Percentiles rank a stretch among this genome's conserved stretches.
These are phyloP conservation scores for Opisthograptis luteolata DNA, from an alignment of 2,888 invertebrate genomes.

Conservation along the genomic window DNA sequence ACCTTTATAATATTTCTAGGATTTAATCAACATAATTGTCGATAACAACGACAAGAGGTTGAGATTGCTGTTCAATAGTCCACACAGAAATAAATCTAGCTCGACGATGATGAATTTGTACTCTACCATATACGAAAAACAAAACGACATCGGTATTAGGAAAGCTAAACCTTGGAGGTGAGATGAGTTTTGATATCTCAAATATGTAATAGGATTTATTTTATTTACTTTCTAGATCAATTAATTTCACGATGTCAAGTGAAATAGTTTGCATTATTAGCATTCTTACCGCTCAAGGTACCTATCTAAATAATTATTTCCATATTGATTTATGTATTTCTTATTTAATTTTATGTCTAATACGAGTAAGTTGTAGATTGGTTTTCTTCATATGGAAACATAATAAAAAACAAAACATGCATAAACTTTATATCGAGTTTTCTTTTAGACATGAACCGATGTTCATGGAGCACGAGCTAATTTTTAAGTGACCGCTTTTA, in stretches of 20 bases:
- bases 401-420: too few relatives aligned
- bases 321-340: conserved; percentile 34
- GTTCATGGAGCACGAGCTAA: conserved; percentile 20
- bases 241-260: conserved; percentile 2
- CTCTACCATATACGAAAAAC: conserved; percentile 11
- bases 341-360: conserved; percentile 37
- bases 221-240: background rate
- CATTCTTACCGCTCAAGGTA: background rate
- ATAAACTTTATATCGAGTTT: conserved; percentile 33
- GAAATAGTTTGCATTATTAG: conserved; percentile 11
- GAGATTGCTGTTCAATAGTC: conserved; percentile 49
- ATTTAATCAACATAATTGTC: conserved; percentile 57
- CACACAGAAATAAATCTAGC: conserved; percentile 42
- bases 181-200: too few relatives aligned
- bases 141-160: conserved; percentile 2
- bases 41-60: conserved; percentile 52
- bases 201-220: too few relatives aligned
- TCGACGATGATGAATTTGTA: conserved; percentile 22
- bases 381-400: conserved; percentile 42
- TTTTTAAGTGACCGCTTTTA: conserved; percentile 34
- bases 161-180: conserved; percentile 50
- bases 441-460: conserved; percentile 10
- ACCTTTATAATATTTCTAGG: conserved; percentile 49
- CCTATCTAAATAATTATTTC: background rate
- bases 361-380: conserved; percentile 53